Conservation (phyloP, 2,113 vertebrate genomes). For the Arothron firmamentum region DNA sequence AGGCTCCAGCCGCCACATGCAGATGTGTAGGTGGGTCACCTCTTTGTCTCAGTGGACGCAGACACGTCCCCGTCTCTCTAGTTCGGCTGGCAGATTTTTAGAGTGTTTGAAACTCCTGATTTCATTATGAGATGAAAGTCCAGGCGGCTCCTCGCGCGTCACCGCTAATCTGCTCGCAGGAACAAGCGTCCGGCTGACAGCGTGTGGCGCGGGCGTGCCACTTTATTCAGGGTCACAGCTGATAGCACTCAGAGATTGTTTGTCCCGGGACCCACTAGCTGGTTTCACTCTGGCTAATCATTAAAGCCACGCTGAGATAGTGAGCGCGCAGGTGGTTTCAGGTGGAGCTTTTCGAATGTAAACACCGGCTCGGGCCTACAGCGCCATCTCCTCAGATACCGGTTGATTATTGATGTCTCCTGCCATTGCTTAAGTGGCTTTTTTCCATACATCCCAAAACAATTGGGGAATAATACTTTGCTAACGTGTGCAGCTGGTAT, state of each 20-base stretch:
- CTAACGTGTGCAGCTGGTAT: too few species aligned
- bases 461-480: too few species aligned
- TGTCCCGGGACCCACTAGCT: constrained; percentile 47
- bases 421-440: constrained; percentile 18
- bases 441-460: background rate
- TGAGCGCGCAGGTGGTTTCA: constrained; percentile 53
- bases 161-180: constrained; percentile 16
- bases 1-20: constrained; percentile 8
- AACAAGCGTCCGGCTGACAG: background rate
- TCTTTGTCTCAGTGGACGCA: background rate
- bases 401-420: constrained; percentile 33
- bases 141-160: constrained; percentile 12
- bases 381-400: background rate
- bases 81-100: background rate
- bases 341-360: constrained; percentile 41
- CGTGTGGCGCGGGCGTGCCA: constrained; percentile 33
- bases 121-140: constrained; percentile 43
- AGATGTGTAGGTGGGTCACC: background rate
- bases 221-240: constrained; percentile 52
- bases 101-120: constrained; percentile 2
- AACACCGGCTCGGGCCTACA: constrained; percentile 13
- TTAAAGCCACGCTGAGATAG: constrained; percentile 74
- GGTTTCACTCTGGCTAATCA: constrained; percentile 83
- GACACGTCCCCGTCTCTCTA: background rate
- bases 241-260: constrained; percentile 54